Evolutionary conservation across 2,888 invertebrate genomes (phyloP).

Genomic region (Cerastis leucographa): DNA sequence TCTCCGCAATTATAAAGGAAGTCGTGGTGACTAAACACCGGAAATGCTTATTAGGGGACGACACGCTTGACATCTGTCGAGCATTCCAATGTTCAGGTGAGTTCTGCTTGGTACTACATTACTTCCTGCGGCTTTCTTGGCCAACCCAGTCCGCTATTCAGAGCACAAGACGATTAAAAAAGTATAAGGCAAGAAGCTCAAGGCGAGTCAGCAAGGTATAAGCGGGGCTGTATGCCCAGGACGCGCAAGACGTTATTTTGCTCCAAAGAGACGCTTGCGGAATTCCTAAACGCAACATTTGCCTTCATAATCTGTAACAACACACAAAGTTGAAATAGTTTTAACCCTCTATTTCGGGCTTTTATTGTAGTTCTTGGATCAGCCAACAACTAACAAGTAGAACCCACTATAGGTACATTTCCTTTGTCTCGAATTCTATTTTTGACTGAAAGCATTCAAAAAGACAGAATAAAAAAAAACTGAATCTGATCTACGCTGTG

Average conservation of each 20-base stretch:
- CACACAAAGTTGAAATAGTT: conserved; percentile 2
- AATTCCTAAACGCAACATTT: conserved; percentile 7
- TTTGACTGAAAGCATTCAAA: not conserved
- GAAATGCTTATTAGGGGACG: conserved; percentile 51
- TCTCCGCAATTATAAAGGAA: conserved; percentile 44
- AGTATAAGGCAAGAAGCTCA: not conserved
- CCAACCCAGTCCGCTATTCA: not conserved
- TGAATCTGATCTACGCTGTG: not conserved
- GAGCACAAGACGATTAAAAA: not conserved
- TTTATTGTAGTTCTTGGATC: not conserved
- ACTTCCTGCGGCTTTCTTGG: conserved; percentile 24
- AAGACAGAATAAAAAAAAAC: not conserved
- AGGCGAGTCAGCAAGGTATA: not conserved
- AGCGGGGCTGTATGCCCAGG: not conserved
- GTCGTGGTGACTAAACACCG: conserved; percentile 50
- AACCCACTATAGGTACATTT: not conserved
- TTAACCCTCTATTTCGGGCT: conserved; percentile 7
- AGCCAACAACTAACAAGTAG: not conserved
- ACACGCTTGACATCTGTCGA: conserved; percentile 61
- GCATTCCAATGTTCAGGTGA: conserved; percentile 54
- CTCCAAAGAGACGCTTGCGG: conserved; percentile 9
- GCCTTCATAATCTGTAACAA: conserved; percentile 8
- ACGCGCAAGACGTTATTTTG: not conserved
- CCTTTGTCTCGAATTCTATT: not conserved
- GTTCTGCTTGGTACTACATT: conserved; percentile 1